Evolutionary conservation across 2,888 invertebrate genomes (phyloP).

Genomic region (Ectemnius continuus): DNA sequence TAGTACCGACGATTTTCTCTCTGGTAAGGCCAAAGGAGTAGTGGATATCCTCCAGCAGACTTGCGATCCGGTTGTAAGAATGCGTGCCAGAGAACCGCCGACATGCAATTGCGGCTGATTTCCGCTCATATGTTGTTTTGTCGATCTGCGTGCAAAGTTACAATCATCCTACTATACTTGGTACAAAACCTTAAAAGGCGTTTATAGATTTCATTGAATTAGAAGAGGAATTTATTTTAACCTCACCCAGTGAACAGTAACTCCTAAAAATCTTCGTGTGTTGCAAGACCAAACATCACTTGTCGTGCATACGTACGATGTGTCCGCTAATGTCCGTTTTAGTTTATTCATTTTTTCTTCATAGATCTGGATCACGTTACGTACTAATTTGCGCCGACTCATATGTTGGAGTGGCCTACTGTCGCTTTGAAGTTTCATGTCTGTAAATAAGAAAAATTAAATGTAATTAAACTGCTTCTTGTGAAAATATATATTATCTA

Average conservation of each 20-base stretch:
- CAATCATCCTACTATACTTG: not conserved
- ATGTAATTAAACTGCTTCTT: not conserved
- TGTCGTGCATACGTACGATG: slow-evolving; percentile 41
- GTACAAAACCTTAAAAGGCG: not conserved
- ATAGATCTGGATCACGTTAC: not conserved
- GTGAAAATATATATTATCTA: too few relatives aligned
- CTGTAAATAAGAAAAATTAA: slow-evolving; percentile 1
- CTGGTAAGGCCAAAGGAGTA: slow-evolving; percentile 4
- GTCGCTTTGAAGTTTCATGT: not conserved
- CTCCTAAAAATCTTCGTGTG: slow-evolving; percentile 34
- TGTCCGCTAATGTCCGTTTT: not conserved
- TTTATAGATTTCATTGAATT: not conserved
- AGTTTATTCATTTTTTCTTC: not conserved
- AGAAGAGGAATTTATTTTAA: slow-evolving; percentile 5
- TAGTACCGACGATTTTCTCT: slow-evolving; percentile 22
- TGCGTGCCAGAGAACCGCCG: slow-evolving; percentile 27
- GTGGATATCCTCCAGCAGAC: slow-evolving; percentile 16
- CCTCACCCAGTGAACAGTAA: slow-evolving; percentile 43
- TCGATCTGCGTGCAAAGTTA: slow-evolving; percentile 16
- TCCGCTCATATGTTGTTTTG: slow-evolving; percentile 20
- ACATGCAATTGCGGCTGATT: slow-evolving; percentile 34
- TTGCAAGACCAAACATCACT: slow-evolving; percentile 33
- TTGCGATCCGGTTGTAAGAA: slow-evolving; percentile 21
- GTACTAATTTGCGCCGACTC: not conserved
- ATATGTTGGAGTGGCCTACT: not conserved